Evolutionary conservation across 2,888 invertebrate genomes (phyloP).

Genomic region (Chromoteleia sp.): DNA sequence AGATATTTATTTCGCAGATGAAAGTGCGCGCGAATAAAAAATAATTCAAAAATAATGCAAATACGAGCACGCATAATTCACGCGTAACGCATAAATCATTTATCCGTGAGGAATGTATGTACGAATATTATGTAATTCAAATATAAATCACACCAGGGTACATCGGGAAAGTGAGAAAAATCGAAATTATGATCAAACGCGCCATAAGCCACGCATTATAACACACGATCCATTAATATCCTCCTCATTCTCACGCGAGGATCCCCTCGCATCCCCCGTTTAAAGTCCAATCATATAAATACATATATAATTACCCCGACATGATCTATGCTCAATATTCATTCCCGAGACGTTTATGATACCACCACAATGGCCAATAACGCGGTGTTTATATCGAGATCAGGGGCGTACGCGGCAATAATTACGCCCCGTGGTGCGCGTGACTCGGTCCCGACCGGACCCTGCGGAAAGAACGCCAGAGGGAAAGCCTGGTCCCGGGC

Average conservation of each 20-base stretch:
- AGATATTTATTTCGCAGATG: too few species aligned
- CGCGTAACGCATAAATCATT: too few species aligned
- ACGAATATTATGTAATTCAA: too few species aligned
- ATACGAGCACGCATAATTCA: too few species aligned
- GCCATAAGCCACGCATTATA: too few species aligned
- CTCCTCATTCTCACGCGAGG: conserved; percentile 40
- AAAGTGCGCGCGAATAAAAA: too few species aligned
- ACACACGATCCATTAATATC: conserved; percentile 27
- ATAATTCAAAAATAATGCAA: too few species aligned
- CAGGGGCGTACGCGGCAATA: conserved; percentile 68
- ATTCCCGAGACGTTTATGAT: conserved; percentile 64
- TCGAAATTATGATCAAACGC: too few species aligned
- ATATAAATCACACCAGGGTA: too few species aligned
- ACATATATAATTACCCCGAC: conserved; percentile 57
- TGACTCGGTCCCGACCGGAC: conserved; percentile 25
- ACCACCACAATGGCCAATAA: conserved; percentile 46
- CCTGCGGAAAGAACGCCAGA: conserved; percentile 58
- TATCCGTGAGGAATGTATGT: too few species aligned
- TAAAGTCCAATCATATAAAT: conserved; percentile 59
- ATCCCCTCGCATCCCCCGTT: not conserved
- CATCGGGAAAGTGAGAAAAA: too few species aligned
- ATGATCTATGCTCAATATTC: conserved; percentile 64
- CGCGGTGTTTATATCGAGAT: conserved; percentile 57
- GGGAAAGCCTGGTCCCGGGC: conserved; percentile 56
- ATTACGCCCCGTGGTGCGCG: conserved; percentile 68